These are phyloP conservation scores for Furnarius figulus DNA, from an alignment of 2,113 vertebrate genomes.

Conservation along the genomic window DNA sequence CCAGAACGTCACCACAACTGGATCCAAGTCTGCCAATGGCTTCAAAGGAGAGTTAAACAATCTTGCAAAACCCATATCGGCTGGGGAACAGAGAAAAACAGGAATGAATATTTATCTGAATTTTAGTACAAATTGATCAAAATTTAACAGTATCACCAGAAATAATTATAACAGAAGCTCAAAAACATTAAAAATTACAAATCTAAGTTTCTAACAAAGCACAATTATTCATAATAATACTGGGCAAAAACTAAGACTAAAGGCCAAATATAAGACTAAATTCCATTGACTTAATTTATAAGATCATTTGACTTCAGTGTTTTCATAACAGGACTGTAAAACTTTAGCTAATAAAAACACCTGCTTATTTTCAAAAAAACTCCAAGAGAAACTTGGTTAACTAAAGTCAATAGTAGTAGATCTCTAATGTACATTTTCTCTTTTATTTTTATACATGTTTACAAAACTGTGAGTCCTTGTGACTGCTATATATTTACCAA, in stretches of 20 bases:
- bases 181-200: not conserved
- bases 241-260: not conserved
- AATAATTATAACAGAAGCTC: not conserved
- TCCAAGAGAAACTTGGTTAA: not conserved
- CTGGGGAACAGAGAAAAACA: conserved; percentile 41
- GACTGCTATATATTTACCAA: not conserved
- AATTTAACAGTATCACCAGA: not conserved
- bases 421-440: not conserved
- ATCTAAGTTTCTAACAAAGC: not conserved
- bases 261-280: not conserved
- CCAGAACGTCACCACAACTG: conserved; percentile 92
- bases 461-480: not conserved
- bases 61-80: conserved; percentile 92
- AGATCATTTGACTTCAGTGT: not conserved
- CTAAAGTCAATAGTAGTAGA: not conserved
- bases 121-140: not conserved
- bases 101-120: not conserved
- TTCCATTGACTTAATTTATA: not conserved
- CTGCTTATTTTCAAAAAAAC: not conserved
- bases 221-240: not conserved
- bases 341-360: not conserved
- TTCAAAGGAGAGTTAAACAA: conserved; percentile 91
- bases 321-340: not conserved
- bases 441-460: not conserved
- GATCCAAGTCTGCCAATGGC: conserved; percentile 89